phyloP scores from a whole-genome alignment of 2,888 invertebrate species.

The Rhogogaster chlorosoma region DNA sequence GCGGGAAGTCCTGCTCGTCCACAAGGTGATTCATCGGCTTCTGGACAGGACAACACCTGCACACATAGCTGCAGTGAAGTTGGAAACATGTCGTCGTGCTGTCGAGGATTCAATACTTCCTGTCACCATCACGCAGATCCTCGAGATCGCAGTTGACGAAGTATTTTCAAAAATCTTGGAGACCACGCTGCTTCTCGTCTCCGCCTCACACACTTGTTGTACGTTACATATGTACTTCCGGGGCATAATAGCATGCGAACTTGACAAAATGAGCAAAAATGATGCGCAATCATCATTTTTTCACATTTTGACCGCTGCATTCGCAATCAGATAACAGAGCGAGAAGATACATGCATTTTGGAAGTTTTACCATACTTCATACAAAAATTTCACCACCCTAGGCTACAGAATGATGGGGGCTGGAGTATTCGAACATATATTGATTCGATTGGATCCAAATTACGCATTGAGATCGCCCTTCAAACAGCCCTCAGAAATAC shows the following conservation, averaged over 20 bases:
- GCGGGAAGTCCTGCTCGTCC: slow-evolving; percentile 58
- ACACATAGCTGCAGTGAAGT: slow-evolving; percentile 58
- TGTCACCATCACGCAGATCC: slow-evolving; percentile 68
- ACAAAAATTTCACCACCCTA: slow-evolving; percentile 56
- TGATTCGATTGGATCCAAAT: slow-evolving; percentile 72
- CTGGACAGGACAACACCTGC: slow-evolving; percentile 52
- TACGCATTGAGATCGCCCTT: slow-evolving; percentile 64
- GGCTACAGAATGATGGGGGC: slow-evolving; percentile 72
- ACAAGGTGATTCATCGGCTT: slow-evolving; percentile 62
- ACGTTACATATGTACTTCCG: slow-evolving; percentile 60
- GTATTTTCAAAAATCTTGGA: slow-evolving; percentile 71
- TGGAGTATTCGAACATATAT: slow-evolving; percentile 71
- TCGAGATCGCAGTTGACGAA: slow-evolving; percentile 67
- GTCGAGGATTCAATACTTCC: slow-evolving; percentile 74
- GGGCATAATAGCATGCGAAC: neutral
- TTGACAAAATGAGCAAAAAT: neutral
- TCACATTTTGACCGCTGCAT: neutral
- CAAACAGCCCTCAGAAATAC: slow-evolving; percentile 58
- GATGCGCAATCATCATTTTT: no score
- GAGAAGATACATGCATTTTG: neutral
- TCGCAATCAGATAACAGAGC: neutral
- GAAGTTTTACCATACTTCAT: slow-evolving; percentile 24
- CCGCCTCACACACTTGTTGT: slow-evolving; percentile 70
- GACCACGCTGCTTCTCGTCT: slow-evolving; percentile 65
- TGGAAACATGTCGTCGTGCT: slow-evolving; percentile 62